These are phyloP conservation scores for Ichneumoninae sp. DNA, from an alignment of 2,888 invertebrate genomes.

Conservation along the genomic window DNA sequence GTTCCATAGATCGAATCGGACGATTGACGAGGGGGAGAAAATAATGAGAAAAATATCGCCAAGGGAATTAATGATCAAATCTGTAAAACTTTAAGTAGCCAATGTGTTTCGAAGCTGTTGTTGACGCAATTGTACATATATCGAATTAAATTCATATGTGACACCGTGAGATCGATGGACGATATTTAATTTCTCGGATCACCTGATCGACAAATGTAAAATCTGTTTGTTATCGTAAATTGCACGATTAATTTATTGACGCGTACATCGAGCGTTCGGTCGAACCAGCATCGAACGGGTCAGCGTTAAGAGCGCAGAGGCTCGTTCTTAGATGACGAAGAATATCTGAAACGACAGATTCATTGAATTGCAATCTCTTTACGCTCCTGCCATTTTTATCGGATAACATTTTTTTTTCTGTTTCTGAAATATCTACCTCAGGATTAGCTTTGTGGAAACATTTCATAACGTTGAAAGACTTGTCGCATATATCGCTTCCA, in stretches of 20 bases:
- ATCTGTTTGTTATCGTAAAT: slow-evolving; percentile 1
- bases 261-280: slow-evolving; percentile 26
- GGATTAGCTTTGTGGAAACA: slow-evolving; percentile 78
- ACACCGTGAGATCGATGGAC: background rate
- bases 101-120: slow-evolving; percentile 25
- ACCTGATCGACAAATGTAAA: slow-evolving; percentile 1
- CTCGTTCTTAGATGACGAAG: slow-evolving; percentile 66
- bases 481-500: slow-evolving; percentile 75
- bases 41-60: background rate
- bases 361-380: background rate
- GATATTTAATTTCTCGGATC: background rate
- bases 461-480: slow-evolving; percentile 74
- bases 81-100: slow-evolving; percentile 24
- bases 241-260: slow-evolving; percentile 44
- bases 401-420: background rate
- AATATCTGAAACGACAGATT: slow-evolving; percentile 67
- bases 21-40: background rate
- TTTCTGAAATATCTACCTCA: slow-evolving; percentile 70
- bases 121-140: slow-evolving; percentile 51
- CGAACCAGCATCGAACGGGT: background rate
- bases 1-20: background rate
- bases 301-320: background rate
- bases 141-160: slow-evolving; percentile 43
- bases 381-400: background rate
- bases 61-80: background rate